Base-by-base conservation (phyloP, 1,140 invertebrate species). In the Elysia chlorotica region DNA sequence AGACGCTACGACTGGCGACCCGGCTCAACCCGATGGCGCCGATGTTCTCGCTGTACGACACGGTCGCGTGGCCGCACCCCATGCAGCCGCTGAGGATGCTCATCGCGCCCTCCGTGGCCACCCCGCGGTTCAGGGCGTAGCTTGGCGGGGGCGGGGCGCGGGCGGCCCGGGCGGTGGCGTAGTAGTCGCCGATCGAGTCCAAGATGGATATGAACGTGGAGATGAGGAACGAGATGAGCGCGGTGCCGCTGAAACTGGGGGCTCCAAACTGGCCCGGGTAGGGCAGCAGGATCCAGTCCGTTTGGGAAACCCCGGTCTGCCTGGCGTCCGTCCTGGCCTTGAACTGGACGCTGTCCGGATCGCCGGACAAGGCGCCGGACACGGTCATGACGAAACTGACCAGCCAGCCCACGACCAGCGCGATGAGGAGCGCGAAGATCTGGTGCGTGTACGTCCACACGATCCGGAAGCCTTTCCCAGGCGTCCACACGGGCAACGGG, bases 41-140 rank as follows among this genome's bases (percentile, higher is more conserved):
- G 56, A 97, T 93, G 85, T 97, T 97, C 87, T 95, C 93, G 35
- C 87, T 86, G 37, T 83, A 96, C 0, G 94, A 95, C 73, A 95
- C 95, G 2, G 94, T 95, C 1, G 94, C 95, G 80, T 95, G 95
- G 3, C 93, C 82, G 90, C 87, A 93, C 2, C 94, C 94, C 90
- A 93, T 93, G 0, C 94, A 87, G 0, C 94, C 95, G 0, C 94
- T 93, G 10, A 96, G 82, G 2, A 95, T 86, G 0, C 93, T 95
- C 14, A 94, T 94, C 14, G 96, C 75, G 0, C 95, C 95, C 87
- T 96, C 95, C 0, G 93, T 92, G 14, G 91, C 93, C 37, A 97
- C 94, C 0, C 94, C 95, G 5, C 85, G 68, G 73, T 86, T 86
- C 23, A 84, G 73, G 0, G 83, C 82, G 62, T 81, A 83, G 5